Base-by-base conservation (phyloP, 2,113 vertebrate genomes). In the Manacus vitellinus region DNA sequence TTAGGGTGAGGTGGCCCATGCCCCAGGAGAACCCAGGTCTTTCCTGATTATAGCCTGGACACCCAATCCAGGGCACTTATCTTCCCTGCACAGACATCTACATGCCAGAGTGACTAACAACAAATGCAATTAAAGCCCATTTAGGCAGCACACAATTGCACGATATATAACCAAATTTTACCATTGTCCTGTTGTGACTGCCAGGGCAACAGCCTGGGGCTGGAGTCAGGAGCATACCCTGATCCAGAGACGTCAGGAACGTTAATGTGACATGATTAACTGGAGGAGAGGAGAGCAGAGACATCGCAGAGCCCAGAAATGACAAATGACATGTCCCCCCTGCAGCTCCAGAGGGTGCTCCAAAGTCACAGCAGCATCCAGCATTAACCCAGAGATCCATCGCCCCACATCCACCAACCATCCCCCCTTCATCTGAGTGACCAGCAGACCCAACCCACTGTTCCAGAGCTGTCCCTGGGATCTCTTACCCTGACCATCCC, bases 81-180 rank as follows among this genome's bases (percentile, higher is more conserved):
- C 73, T 16, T 27, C 70, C 56, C 51, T n/a, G 35, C 70, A 63
- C 20, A 35, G 54, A 12, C 66, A 75, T 9, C 66, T 12, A 10
- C 73, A 11, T 9, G 37, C 52, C 1, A 1, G 41, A 76, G n/a
- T 9, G 18, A 20, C 41, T 39, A 37, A 66, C 20, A 85, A 39
- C 62, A 86, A 49, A 41, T 0, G 0, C 11, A 20, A 20, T 24
- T 13, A 43, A 47, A 43, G 24, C 4, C 0, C n/a, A 4, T 61
- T n/a, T 54, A 71, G 77, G 58, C 13, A 3, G 14, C 5, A 1
- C 25, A 15, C 49, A 52, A 13, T 39, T 51, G 63, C 27, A 4
- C 4, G 4, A 54, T 46, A 9, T 2, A 12, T 28, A 94, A 73
- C 30, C 79, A 71, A 20, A 49, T 91, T 5, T 18, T 24, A 39